A percentile compares a stretch with the other conserved stretches of the same genome.
Conservation (phyloP, 2,888 invertebrate genomes). For the Brachyptera risi region DNA sequence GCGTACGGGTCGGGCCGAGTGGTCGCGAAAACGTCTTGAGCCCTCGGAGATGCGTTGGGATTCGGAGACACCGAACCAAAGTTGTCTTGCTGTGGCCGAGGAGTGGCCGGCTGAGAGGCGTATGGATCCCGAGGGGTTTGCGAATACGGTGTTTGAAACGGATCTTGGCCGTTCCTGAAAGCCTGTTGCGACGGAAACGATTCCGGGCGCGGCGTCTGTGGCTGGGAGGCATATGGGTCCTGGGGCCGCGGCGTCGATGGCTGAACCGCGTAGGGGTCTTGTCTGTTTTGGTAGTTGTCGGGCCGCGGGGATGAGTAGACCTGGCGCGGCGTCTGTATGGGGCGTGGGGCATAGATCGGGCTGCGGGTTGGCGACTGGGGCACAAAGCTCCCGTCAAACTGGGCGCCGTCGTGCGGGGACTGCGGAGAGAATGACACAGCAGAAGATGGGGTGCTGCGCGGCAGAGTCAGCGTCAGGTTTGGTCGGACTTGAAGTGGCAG, state of each 20-base stretch:
- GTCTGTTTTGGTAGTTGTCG: not conserved
- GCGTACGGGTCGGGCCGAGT: constrained; percentile 10
- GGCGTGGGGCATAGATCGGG: constrained; percentile 4
- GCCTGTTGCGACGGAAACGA: constrained; percentile 18
- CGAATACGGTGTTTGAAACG: constrained; percentile 10
- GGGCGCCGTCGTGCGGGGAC: constrained; percentile 11
- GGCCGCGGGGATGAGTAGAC: not conserved
- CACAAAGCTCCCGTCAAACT: constrained; percentile 7
- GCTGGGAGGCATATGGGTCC: constrained; percentile 32
- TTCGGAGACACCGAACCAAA: not conserved
- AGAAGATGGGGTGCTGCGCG: constrained; percentile 22
- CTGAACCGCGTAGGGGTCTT: constrained; percentile 35
- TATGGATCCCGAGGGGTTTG: constrained; percentile 12
- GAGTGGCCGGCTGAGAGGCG: constrained; percentile 7
- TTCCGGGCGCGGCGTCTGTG: constrained; percentile 28
- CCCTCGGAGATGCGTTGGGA: not conserved
- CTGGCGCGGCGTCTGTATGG: not conserved
- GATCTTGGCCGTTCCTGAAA: too few species aligned
- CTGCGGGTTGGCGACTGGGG: constrained; percentile 44
- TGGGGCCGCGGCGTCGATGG: constrained; percentile 31
- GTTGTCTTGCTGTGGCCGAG: constrained; percentile 17
- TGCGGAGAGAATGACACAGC: constrained; percentile 18
- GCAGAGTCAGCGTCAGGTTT: constrained; percentile 24
- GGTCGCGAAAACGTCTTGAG: not conserved
- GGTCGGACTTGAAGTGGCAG: constrained; percentile 25